These are phyloP conservation scores for Nyctalus aviator DNA, from an alignment of 2,797 vertebrate species.

Conservation along the genomic window DNA sequence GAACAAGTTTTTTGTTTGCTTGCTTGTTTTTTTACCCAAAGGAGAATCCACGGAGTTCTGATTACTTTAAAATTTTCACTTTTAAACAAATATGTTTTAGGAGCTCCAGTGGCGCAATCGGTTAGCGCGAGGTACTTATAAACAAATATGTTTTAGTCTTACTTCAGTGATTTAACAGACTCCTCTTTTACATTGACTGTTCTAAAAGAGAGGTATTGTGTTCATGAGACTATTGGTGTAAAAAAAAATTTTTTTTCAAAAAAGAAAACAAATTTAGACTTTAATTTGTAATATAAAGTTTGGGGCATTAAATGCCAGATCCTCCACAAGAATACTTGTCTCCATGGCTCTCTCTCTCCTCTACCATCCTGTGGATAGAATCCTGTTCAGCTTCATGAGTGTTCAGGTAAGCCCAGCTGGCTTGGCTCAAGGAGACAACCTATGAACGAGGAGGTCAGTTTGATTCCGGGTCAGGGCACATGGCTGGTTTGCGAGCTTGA, in stretches of 20 bases:
- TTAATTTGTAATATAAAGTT: conserved; percentile 5
- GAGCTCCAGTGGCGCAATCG: no score
- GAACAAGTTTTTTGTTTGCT: background rate
- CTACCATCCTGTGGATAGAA: background rate
- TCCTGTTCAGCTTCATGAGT: no score
- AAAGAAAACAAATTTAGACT: background rate
- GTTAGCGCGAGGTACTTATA: no score
- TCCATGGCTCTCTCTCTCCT: background rate
- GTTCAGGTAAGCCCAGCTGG: no score
- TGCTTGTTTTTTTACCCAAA: background rate
- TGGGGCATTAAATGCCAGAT: conserved; percentile 22
- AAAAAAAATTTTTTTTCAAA: background rate
- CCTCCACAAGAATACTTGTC: background rate
- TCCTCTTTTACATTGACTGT: background rate
- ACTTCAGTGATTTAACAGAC: background rate
- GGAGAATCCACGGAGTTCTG: background rate
- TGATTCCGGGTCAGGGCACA: no score
- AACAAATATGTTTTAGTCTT: background rate
- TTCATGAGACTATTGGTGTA: background rate
- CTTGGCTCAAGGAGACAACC: no score
- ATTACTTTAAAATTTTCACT: background rate
- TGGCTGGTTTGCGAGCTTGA: no score
- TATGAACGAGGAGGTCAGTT: no score
- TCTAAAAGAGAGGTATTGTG: background rate
- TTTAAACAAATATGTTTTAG: background rate